These are phyloP conservation scores for Acanthococcus lagerstroemiae DNA, from an alignment of 2,888 invertebrate species.

Conservation along the genomic window DNA sequence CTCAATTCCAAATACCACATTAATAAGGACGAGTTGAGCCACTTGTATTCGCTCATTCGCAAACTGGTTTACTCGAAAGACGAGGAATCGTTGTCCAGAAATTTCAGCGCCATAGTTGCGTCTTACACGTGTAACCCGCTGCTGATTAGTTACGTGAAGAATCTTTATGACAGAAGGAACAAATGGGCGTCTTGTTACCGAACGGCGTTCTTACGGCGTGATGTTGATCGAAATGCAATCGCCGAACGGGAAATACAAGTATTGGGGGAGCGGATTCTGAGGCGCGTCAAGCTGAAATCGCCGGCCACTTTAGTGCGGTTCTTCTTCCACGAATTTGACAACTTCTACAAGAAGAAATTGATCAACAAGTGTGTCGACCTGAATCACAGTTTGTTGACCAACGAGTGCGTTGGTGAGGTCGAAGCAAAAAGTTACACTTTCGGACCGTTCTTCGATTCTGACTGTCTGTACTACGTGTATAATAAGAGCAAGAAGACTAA, in stretches of 20 bases:
- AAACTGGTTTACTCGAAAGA: constrained; percentile 19
- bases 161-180: not conserved
- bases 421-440: not conserved
- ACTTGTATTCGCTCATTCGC: constrained; percentile 16
- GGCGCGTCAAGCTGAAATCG: constrained; percentile 5
- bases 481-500: constrained; percentile 13
- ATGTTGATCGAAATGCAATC: not conserved
- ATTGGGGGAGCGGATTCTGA: constrained; percentile 11
- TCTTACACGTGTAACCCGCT: not conserved
- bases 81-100: constrained; percentile 1
- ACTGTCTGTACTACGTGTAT: constrained; percentile 11
- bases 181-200: constrained; percentile 17
- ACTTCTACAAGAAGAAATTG: constrained; percentile 17
- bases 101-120: not conserved
- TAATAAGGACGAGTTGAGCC: constrained; percentile 4
- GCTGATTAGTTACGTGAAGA: not conserved
- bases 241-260: not conserved
- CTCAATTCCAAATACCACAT: constrained; percentile 19
- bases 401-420: not conserved
- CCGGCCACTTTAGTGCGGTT: not conserved
- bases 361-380: constrained; percentile 5
- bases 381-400: not conserved
- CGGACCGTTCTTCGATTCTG: not conserved
- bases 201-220: not conserved
- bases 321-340: constrained; percentile 1